Percentiles rank a stretch among this genome's conserved stretches.
Evolutionary conservation across 1,140 invertebrate genomes (phyloP).

Genomic region (Drosophila kohkoa): DNA sequence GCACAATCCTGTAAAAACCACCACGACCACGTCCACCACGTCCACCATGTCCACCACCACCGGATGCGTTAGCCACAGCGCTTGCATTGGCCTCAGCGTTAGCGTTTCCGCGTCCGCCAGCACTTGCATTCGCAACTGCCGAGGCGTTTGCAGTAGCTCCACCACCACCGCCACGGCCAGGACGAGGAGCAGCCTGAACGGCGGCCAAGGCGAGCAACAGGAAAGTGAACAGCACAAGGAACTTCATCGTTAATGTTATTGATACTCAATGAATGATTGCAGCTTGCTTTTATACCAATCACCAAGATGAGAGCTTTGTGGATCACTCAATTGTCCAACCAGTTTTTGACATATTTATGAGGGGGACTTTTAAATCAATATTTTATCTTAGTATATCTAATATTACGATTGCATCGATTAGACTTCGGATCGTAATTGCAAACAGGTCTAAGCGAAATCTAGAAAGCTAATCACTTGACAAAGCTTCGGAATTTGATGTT

Average conservation of each 20-base stretch:
- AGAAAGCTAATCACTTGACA: neutral
- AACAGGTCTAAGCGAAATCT: conserved; percentile 2
- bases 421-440: conserved; percentile 9
- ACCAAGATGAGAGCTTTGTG: too few species aligned
- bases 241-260: conserved; percentile 31
- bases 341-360: conserved; percentile 16
- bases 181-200: conserved; percentile 19
- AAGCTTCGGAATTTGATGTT: neutral
- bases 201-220: conserved; percentile 24
- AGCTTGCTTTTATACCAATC: conserved; percentile 29
- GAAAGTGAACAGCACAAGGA: conserved; percentile 34
- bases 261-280: conserved; percentile 8
- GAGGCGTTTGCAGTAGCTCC: neutral
- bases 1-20: too few species aligned
- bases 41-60: too few species aligned
- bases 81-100: neutral
- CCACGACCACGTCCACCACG: too few species aligned
- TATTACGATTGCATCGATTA: neutral
- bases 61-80: too few species aligned
- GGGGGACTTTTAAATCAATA: neutral
- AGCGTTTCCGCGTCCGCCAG: neutral
- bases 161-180: neutral
- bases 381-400: neutral
- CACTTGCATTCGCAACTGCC: neutral
- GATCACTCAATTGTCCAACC: conserved; percentile 2